These are phyloP conservation scores for Prionace glauca DNA, from an alignment of 2,797 vertebrate genomes.

Conservation along the genomic window DNA sequence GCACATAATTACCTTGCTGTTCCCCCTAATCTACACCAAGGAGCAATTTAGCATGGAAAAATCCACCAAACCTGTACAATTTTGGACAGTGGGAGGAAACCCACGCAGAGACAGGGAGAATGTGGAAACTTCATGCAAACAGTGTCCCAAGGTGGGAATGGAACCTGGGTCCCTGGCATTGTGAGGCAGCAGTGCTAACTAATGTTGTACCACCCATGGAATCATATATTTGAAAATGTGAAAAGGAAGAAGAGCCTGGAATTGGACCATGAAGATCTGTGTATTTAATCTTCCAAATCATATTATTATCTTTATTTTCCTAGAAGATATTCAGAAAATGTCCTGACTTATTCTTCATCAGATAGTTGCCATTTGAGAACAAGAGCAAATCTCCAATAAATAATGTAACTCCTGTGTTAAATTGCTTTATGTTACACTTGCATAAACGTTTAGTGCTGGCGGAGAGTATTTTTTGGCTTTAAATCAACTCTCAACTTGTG, in stretches of 20 bases:
- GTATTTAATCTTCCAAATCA: not conserved
- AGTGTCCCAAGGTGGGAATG: too few relatives aligned
- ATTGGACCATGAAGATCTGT: not conserved
- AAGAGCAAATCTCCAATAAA: not conserved
- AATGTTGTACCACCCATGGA: not conserved
- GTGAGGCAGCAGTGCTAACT: too few relatives aligned
- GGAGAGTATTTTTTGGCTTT: not conserved
- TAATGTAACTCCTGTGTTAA: not conserved
- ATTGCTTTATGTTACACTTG: not conserved
- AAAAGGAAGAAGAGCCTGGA: not conserved
- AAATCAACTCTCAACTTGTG: not conserved
- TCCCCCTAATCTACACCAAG: too few relatives aligned
- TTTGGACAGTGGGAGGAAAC: too few relatives aligned
- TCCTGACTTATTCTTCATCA: not conserved
- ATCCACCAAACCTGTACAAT: too few relatives aligned
- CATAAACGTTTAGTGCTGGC: not conserved
- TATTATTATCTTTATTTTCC: not conserved
- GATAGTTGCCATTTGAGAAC: not conserved
- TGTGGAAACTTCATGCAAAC: too few relatives aligned
- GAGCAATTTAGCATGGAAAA: too few relatives aligned
- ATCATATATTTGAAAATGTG: not conserved
- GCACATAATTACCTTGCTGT: too few relatives aligned
- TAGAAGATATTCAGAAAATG: not conserved
- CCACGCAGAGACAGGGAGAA: too few relatives aligned
- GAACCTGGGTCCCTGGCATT: too few relatives aligned